Percentiles rank a stretch among this genome's conserved stretches.
Conservation (phyloP, 2,797 vertebrate species). For the Rhincodon typus region DNA sequence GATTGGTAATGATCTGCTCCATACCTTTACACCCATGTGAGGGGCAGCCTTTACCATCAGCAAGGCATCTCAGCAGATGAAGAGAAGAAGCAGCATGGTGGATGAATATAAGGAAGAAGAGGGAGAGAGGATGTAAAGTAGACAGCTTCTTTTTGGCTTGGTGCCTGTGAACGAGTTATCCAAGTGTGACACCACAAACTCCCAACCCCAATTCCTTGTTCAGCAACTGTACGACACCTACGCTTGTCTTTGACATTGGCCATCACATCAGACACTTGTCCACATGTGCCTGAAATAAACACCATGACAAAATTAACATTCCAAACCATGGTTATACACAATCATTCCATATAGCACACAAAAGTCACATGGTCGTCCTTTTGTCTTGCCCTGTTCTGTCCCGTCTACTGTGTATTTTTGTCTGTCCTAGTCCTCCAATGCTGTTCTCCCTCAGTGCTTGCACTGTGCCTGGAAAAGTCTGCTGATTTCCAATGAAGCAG, state of each 20-base stretch:
- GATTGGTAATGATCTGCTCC: no score
- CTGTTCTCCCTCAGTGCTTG: no score
- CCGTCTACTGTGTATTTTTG: no score
- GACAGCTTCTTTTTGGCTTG: not conserved
- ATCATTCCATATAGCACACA: no score
- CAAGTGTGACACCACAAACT: not conserved
- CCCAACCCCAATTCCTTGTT: not conserved
- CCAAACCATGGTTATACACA: no score
- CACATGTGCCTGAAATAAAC: not conserved
- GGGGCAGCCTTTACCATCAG: not conserved
- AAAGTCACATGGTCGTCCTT: no score
- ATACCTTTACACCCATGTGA: no score
- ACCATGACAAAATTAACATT: not conserved
- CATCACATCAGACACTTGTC: not conserved
- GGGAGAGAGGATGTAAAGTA: not conserved
- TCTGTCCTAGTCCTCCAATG: no score
- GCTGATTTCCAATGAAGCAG: no score
- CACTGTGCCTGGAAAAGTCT: no score
- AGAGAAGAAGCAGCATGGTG: not conserved
- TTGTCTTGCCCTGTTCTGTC: no score
- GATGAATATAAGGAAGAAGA: not conserved
- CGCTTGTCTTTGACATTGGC: not conserved
- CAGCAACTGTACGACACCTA: not conserved
- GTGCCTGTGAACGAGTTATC: no score
- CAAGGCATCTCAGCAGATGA: not conserved